Evolutionary conservation across 1,140 invertebrate genomes (phyloP).

Genomic region (Oncopeltus fasciatus): DNA sequence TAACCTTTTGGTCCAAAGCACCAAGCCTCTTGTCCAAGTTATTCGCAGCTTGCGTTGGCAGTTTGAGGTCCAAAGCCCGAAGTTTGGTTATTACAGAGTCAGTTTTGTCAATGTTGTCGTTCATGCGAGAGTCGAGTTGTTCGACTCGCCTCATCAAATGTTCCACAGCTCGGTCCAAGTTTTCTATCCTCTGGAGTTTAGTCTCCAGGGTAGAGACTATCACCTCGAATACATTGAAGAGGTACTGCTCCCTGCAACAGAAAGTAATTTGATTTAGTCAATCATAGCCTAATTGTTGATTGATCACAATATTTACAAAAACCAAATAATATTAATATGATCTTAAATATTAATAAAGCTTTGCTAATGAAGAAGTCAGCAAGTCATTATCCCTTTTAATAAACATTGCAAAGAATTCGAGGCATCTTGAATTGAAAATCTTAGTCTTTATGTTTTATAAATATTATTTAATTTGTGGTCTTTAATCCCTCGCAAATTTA

Average conservation of each 20-base stretch:
- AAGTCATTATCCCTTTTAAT: background rate
- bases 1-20: conserved; percentile 63
- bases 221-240: conserved; percentile 76
- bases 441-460: no score
- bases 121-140: conserved; percentile 58
- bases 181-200: conserved; percentile 72
- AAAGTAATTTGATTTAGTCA: conserved; percentile 16
- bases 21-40: conserved; percentile 46
- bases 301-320: background rate
- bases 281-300: background rate
- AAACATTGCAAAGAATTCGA: background rate
- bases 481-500: no score
- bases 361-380: background rate
- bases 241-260: conserved; percentile 69
- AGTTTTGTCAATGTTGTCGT: conserved; percentile 69
- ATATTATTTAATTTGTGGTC: no score
- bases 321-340: background rate
- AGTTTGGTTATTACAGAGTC: conserved; percentile 63
- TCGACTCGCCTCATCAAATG: conserved; percentile 70
- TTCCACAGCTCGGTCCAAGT: conserved; percentile 69
- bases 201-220: conserved; percentile 74
- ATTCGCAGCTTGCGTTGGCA: conserved; percentile 32
- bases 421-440: background rate
- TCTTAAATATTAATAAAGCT: background rate
- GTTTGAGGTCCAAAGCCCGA: conserved; percentile 50